phyloP scores from a whole-genome alignment of 1,140 invertebrate species.

The Tyrophagus putrescentiae region DNA sequence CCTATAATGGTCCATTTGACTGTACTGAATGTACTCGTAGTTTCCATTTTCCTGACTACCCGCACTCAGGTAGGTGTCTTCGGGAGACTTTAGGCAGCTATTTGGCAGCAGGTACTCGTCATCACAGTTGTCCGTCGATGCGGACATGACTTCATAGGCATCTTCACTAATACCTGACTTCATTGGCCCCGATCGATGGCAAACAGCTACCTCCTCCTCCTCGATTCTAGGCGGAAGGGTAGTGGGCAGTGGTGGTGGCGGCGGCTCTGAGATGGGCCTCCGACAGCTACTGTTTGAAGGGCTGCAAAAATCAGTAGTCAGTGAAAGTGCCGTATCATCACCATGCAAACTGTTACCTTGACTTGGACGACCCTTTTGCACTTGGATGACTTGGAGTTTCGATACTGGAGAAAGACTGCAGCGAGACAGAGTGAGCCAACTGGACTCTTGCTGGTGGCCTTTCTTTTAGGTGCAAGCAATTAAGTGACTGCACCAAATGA shows the following conservation, averaged over 20 bases:
- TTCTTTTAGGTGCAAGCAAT: background rate
- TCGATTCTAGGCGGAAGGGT: background rate
- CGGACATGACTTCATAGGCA: background rate
- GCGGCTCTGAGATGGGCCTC: slow-evolving; percentile 23
- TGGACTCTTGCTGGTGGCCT: background rate
- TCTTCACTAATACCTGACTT: background rate
- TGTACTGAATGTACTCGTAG: slow-evolving; percentile 8
- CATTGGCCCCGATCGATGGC: too few species aligned
- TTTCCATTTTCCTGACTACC: background rate
- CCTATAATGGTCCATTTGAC: background rate
- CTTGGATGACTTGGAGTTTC: slow-evolving; percentile 6
- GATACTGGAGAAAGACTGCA: slow-evolving; percentile 2
- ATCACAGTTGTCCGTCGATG: slow-evolving; percentile 1
- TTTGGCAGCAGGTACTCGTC: slow-evolving; percentile 1
- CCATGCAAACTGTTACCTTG: background rate
- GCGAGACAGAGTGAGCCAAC: background rate
- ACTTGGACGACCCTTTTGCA: slow-evolving; percentile 16
- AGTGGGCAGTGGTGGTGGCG: slow-evolving; percentile 23
- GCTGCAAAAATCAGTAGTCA: background rate
- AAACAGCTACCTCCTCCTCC: background rate
- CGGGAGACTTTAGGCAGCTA: background rate
- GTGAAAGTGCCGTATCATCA: background rate
- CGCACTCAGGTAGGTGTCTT: background rate
- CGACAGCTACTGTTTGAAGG: background rate
- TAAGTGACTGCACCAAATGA: background rate